Evolutionary conservation across 2,797 vertebrate genomes (phyloP), one percentile per base, ranked within the genome.

Genomic region (Rhadinocentrus ornatus): DNA sequence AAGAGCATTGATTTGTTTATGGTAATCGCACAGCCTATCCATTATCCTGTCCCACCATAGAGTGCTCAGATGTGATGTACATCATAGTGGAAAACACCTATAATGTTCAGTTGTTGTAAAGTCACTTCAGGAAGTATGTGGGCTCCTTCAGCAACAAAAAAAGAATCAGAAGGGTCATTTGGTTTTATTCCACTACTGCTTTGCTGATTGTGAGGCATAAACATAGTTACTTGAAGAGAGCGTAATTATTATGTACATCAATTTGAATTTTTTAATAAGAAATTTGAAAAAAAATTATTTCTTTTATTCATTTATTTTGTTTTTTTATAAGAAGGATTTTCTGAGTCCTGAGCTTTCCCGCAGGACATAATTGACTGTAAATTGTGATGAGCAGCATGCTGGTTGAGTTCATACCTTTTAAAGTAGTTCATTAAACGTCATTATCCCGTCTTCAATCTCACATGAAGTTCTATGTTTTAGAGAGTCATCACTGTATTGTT

Each of bases 1-100:
- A 77, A 55, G 62, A 67, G 66, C 73, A 27, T 9, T 87, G 81
- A 90, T 84, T 80, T 77, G 74, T 88, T 88, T 78, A 82, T 90
- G 82, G 66, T 86, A 75, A 88, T 87, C 39, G 29, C 31, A 37
- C 48, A 63, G 69, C 46, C 58, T 39, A 76, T 86, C 72, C 69
- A 78, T 88, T 89, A 77, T 69, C 63, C 74, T 70, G 81, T 75
- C 73, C 62, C 71, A 61, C 66, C 56, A 34, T 29, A 71, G 58
- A 66, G 48, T 65, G 68, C 77, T 87, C 66, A 32, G 68, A 73
- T 54, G 82, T 20, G 60, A 69, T 62, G 15, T 57, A 50, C 68
- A 34, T 31, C 22, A 44, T 63, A 2, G n/a, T 11, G n/a, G 26
- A 41, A 76, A 77, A 76, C 64, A 32, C 18, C 26, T 44, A 32